These are phyloP conservation scores for Tenualosa thibaudeaui DNA, from an alignment of 2,797 vertebrate genomes.

Conservation along the genomic window DNA sequence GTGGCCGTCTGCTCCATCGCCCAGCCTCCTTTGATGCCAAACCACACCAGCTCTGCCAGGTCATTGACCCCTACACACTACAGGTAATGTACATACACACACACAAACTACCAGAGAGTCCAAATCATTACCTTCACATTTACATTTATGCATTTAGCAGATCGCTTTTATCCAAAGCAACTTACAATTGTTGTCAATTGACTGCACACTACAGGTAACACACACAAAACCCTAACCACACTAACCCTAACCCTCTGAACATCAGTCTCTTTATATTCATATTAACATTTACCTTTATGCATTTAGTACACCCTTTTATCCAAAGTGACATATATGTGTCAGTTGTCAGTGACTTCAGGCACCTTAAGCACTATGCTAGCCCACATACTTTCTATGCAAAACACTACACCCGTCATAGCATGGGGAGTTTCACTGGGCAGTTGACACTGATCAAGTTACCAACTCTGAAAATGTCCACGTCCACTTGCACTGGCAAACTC, in stretches of 20 bases:
- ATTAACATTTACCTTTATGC: neutral
- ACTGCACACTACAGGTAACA: no score
- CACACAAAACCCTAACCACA: no score
- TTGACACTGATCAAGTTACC: neutral
- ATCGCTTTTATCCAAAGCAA: no score
- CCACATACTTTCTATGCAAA: no score
- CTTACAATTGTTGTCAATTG: no score
- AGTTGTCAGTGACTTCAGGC: no score
- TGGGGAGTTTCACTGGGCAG: neutral
- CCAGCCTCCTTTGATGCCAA: slow-evolving; percentile 96
- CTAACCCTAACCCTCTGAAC: neutral
- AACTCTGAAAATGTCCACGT: neutral
- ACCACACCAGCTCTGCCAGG: slow-evolving; percentile 96
- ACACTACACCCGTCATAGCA: no score
- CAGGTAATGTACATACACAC: slow-evolving; percentile 76
- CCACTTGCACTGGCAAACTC: neutral
- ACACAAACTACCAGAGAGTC: neutral
- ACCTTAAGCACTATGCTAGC: no score
- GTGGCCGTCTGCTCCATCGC: slow-evolving; percentile 85
- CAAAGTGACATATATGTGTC: no score
- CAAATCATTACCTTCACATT: no score
- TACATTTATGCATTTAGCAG: neutral
- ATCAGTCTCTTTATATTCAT: neutral
- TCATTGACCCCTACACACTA: slow-evolving; percentile 93
- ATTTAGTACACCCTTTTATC: no score